A percentile compares a stretch with the other conserved stretches of the same genome.
Evolutionary conservation across 23 tunicate species (phyloP).

Genomic region (Ascidia mentula): DNA sequence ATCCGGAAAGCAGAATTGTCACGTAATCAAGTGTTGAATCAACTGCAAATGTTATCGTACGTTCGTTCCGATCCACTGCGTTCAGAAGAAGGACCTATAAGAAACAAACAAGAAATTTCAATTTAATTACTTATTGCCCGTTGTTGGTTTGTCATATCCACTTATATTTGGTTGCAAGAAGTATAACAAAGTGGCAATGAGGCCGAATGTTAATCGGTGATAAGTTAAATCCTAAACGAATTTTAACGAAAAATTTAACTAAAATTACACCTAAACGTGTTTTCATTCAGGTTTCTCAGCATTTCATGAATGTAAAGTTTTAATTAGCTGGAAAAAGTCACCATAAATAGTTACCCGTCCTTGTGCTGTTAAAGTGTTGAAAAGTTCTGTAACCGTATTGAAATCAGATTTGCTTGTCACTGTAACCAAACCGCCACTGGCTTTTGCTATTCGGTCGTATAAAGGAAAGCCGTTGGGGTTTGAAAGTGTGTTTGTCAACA

Average conservation of each 20-base stretch:
- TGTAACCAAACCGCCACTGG: constrained; percentile 61
- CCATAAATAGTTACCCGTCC: constrained; percentile 81
- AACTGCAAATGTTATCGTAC: constrained; percentile 6
- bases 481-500: constrained; percentile 38
- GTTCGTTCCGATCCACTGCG: background rate
- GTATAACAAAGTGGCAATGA: too few relatives aligned
- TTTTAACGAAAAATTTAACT: too few relatives aligned
- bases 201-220: too few relatives aligned
- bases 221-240: too few relatives aligned
- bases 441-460: constrained; percentile 40
- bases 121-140: too few relatives aligned
- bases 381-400: constrained; percentile 41
- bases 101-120: too few relatives aligned
- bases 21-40: constrained; percentile 21
- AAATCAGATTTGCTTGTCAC: constrained; percentile 40
- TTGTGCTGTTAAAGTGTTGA: constrained; percentile 60
- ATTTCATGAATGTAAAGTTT: too few relatives aligned
- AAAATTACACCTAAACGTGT: too few relatives aligned
- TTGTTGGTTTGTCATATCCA: too few relatives aligned
- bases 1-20: constrained; percentile 26
- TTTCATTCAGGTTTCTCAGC: too few relatives aligned
- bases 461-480: constrained; percentile 19
- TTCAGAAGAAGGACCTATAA: background rate
- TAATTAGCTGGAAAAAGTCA: too few relatives aligned
- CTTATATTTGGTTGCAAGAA: too few relatives aligned